These are phyloP conservation scores for Leptodactylus fuscus DNA, from an alignment of 2,113 vertebrate species.

Conservation along the genomic window DNA sequence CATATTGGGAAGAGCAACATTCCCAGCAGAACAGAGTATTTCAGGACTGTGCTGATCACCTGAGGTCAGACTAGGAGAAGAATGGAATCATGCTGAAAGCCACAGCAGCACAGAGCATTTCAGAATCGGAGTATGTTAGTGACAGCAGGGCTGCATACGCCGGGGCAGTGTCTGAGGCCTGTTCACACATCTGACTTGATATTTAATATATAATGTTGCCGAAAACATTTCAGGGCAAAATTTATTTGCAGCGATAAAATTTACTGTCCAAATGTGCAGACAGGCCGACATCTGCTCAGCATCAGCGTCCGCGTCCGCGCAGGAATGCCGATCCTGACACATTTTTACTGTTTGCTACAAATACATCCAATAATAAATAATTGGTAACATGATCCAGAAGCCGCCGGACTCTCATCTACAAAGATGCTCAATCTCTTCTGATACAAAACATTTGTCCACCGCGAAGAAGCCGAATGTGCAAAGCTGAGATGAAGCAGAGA, in stretches of 20 bases:
- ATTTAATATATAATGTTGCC: not conserved
- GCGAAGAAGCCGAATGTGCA: no score
- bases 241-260: slow-evolving; percentile 6
- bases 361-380: not conserved
- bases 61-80: no score
- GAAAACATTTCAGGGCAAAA: not conserved
- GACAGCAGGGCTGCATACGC: no score
- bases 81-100: no score
- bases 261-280: not conserved
- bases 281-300: no score
- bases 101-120: not conserved
- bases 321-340: no score
- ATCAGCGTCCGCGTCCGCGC: not conserved
- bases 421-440: no score
- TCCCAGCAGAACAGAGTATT: not conserved
- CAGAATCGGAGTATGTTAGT: no score
- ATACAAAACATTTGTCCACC: no score
- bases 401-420: not conserved
- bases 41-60: not conserved
- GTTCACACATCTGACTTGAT: not conserved
- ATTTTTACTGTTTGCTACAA: not conserved
- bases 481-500: no score
- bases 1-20: no score
- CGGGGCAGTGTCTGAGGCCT: no score
- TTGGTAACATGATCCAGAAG: slow-evolving; percentile 3